Conservation (phyloP, 2,113 vertebrate genomes). For the Ceratotherium simum region DNA sequence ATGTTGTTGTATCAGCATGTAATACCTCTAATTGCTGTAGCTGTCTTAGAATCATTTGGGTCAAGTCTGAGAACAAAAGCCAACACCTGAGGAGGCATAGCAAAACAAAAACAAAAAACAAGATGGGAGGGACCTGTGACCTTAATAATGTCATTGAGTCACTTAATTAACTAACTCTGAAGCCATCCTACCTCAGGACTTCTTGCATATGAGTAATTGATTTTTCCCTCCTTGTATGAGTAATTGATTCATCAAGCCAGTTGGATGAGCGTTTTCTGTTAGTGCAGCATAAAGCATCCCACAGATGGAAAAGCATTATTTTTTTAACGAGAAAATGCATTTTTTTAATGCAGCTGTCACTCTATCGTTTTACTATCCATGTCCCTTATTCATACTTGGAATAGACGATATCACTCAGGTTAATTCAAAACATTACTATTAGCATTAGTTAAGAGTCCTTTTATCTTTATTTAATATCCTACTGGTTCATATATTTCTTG, state of each 20-base stretch:
- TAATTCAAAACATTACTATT: background rate
- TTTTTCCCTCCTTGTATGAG: background rate
- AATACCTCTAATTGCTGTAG: background rate
- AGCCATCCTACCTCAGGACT: background rate
- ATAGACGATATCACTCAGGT: background rate
- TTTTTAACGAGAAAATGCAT: background rate
- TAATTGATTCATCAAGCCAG: background rate
- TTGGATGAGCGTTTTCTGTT: constrained; percentile 13
- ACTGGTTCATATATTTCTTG: background rate
- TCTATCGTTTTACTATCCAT: background rate
- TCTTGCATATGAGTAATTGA: background rate
- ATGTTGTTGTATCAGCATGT: background rate
- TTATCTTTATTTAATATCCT: constrained; percentile 7
- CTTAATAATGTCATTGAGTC: background rate
- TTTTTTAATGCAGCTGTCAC: background rate
- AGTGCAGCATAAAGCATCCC: background rate
- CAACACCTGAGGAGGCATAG: background rate
- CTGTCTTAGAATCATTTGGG: background rate
- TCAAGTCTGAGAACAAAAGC: constrained; percentile 24
- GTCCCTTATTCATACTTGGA: background rate
- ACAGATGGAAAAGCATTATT: background rate
- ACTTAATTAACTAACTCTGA: background rate
- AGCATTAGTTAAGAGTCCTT: background rate
- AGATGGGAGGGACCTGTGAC: background rate
- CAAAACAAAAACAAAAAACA: background rate